These are phyloP conservation scores for Bolinopsis microptera DNA, from an alignment of 37 sponge, comb jelly and placozoan genomes.

Conservation along the genomic window DNA sequence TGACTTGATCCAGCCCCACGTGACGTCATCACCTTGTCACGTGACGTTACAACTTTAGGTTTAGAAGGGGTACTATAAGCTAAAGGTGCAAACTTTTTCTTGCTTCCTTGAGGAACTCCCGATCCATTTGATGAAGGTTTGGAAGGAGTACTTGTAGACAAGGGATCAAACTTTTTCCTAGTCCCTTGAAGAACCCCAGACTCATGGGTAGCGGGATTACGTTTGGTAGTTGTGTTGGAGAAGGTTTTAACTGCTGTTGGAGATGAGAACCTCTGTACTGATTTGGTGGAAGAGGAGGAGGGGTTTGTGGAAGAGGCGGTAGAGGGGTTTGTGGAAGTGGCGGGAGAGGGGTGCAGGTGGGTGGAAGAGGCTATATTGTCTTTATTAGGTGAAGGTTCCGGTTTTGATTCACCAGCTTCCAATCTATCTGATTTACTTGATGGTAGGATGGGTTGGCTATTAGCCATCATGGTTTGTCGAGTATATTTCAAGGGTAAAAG, in stretches of 20 bases:
- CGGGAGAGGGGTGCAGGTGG: not conserved
- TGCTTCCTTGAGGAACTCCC: not conserved
- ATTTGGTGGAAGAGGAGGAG: not conserved
- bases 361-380: not conserved
- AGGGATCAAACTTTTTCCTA: not conserved
- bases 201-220: not conserved
- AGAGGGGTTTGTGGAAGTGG: not conserved
- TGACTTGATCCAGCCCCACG: not conserved
- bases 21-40: not conserved
- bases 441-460: too few species aligned
- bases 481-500: too few species aligned
- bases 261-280: not conserved
- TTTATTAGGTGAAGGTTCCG: too few species aligned
- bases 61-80: not conserved
- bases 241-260: not conserved
- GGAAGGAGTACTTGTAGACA: not conserved
- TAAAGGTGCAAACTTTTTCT: not conserved
- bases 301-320: not conserved
- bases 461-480: too few species aligned
- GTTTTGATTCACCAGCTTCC: too few species aligned
- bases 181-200: not conserved
- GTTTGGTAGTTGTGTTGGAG: not conserved
- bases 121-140: too few species aligned
- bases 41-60: not conserved
- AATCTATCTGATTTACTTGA: too few species aligned